Evolutionary conservation across 2,888 invertebrate species (phyloP), one percentile per base, ranked within the genome.

Genomic region (Siphlonurus alternatus): DNA sequence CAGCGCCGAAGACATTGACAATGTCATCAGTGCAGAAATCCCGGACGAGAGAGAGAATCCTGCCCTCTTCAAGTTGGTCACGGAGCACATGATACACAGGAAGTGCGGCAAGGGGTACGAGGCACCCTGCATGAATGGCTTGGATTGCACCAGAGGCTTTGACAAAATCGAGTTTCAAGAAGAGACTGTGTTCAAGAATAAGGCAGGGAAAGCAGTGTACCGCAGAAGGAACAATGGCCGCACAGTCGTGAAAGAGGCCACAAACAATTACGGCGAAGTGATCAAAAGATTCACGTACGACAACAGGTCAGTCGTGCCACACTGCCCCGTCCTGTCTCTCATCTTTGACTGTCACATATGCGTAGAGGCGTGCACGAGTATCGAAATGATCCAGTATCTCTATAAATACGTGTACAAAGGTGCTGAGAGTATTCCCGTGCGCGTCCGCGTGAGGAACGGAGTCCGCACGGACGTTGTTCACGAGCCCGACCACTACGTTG

Each of bases 321-420:
- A 74, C 67, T 74, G 73, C 66, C 71, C 72, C 1, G 70, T 66
- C 63, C 64, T 76, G 22, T 65, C 64, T 5, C 62, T 67, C 59
- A 72, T 70, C 62, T 76, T 69, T 67, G 69, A 74, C 63, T 67
- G 67, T 19, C 75, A 76, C 66, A 73, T 76, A 53, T 76, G 76
- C 68, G 71, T 75, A 1, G 74, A 76, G 69, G 66, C 25, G 1
- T 38, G 38, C 15, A 38, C 38, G 15, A 10, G 7, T 5, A 10
- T 10, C 15, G 15, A 38, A 38, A 10, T 5, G 7, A 38, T 38
- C 38, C 5, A 38, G 38, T 38, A 38, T 15, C 15, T 38, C 5
- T 38, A 10, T 38, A 38, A 38, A 15, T 38, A 38, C 38, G 15
- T 38, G 5, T 38, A 10, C 38, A 38, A 38, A 38, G 38, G 38